phyloP scores from a whole-genome alignment of 2,113 vertebrate genomes.

The Peromyscus californicus region DNA sequence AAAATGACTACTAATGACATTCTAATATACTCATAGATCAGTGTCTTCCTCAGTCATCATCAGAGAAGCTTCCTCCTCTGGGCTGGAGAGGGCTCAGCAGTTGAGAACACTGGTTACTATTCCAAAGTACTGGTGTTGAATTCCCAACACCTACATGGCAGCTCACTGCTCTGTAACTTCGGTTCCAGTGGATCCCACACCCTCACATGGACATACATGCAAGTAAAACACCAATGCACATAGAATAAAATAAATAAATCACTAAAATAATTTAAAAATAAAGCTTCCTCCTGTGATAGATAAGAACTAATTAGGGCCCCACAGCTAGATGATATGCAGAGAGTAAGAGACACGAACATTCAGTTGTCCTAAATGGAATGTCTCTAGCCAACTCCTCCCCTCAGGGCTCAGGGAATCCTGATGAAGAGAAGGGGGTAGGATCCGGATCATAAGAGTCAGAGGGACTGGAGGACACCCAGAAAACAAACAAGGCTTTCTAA shows the following conservation, averaged over 20 bases:
- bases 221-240: not conserved
- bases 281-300: not conserved
- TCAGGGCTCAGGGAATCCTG: not conserved
- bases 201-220: not conserved
- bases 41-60: not conserved
- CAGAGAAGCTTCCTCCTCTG: not conserved
- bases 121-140: not conserved
- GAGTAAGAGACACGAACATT: not conserved
- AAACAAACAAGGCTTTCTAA: not conserved
- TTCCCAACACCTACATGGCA: not conserved
- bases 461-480: too few species aligned
- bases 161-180: not conserved
- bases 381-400: not conserved
- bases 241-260: not conserved
- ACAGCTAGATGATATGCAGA: not conserved
- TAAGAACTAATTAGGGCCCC: not conserved
- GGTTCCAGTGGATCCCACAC: not conserved
- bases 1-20: not conserved
- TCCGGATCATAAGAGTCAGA: not conserved
- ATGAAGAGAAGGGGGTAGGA: not conserved
- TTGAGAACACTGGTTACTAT: not conserved
- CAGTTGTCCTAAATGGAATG: not conserved
- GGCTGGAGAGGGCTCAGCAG: not conserved
- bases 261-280: not conserved
- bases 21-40: not conserved